Evolutionary conservation across 2,113 vertebrate genomes (phyloP), one percentile per base, ranked within the genome.

Genomic region (Atractosteus spatula): DNA sequence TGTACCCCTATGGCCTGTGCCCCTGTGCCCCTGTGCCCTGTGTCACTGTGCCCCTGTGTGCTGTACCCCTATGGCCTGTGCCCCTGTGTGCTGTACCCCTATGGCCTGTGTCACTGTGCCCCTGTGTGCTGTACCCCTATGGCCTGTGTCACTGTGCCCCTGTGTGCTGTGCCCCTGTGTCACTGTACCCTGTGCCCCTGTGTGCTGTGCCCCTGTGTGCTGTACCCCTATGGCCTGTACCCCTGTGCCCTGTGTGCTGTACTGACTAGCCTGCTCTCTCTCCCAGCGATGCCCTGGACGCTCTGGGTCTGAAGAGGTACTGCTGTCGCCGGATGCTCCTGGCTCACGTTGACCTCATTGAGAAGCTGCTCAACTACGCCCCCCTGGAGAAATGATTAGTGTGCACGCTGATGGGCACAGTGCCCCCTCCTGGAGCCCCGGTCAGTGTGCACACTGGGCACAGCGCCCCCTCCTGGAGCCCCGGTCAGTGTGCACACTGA

Each of bases 241-340:
- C 29, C 45, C 61, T 72, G 59, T 62, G 29, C 59, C 13, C 17
- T 62, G n/a, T 16, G 5, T 68, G 54, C 45, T 41, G 59, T 44
- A 44, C 6, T 66, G 41, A 78, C n/a, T 65, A 29, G 47, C 61
- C 63, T 72, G 16, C 13, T 75, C 12, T 2, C 13, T 3, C 29
- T 80, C 43, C 3, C 77, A 99, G 97, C 77, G 97, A 99, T 41
- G 96, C 97, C 10, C 91, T 99, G 69, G 97, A 99, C 57, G 96
- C 97, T 1, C 90, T 99, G 78, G 96, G 96, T 14, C 79, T 99
- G 91, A 99, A 99, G 91, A 91, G 97, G 44, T 99, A 99, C 84
- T 99, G 97, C 83, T 99, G 97, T 83, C 92, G 96, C 64, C 91
- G 97, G 72, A 99, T 99, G 97, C 94, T 99, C 44, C 92, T 99